phyloP scores from a whole-genome alignment of 2,888 invertebrate genomes.

The Ashinkailepas kermadecensis region DNA sequence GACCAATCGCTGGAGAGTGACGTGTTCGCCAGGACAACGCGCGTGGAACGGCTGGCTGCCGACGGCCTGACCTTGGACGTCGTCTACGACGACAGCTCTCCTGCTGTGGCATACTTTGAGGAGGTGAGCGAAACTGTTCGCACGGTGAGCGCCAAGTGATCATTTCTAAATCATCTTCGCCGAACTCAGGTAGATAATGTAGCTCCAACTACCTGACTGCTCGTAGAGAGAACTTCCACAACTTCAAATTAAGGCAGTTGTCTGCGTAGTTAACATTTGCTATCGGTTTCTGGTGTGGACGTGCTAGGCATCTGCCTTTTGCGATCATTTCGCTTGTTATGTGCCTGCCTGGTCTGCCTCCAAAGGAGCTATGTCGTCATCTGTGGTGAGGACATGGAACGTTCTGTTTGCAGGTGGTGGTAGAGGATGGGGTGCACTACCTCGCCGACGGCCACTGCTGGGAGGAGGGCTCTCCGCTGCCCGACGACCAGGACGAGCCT shows the following conservation, averaged over 20 bases:
- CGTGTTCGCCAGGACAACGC: slow-evolving; percentile 22
- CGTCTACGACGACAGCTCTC: slow-evolving; percentile 15
- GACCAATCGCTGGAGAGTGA: slow-evolving; percentile 21
- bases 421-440: slow-evolving; percentile 81
- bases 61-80: neutral
- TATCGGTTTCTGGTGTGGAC: too few species aligned
- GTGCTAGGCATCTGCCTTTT: too few species aligned
- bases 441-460: slow-evolving; percentile 90
- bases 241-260: too few species aligned
- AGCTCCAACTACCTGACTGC: too few species aligned
- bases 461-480: slow-evolving; percentile 60
- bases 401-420: slow-evolving; percentile 38
- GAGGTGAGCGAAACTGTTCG: neutral
- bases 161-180: neutral
- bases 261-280: too few species aligned
- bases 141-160: neutral
- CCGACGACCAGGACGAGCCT: slow-evolving; percentile 55
- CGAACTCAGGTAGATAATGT: too few species aligned
- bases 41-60: neutral
- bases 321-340: too few species aligned
- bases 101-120: neutral
- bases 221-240: too few species aligned
- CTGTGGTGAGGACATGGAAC: too few species aligned
- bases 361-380: too few species aligned
- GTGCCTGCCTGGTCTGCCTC: too few species aligned